These are phyloP conservation scores for Phenganax marumi DNA, from an alignment of 92 coral and sea anemone species.

Conservation along the genomic window DNA sequence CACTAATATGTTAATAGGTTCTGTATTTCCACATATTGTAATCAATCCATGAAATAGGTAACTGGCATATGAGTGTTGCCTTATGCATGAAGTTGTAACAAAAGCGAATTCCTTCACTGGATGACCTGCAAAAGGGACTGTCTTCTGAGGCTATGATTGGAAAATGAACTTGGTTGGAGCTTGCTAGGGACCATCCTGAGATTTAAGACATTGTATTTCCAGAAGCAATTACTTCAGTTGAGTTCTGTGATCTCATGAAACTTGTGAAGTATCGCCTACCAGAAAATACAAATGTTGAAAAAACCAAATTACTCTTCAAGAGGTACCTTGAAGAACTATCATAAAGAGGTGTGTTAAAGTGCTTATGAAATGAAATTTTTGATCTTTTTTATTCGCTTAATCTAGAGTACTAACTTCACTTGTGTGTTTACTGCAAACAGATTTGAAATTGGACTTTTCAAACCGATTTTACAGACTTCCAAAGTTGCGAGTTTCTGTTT, in stretches of 20 bases:
- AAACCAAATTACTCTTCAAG: slow-evolving; percentile 40
- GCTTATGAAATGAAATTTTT: too few species aligned
- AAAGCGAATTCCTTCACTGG: slow-evolving; percentile 47
- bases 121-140: slow-evolving; percentile 51
- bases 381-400: too few species aligned
- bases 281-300: not conserved
- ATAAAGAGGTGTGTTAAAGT: slow-evolving; percentile 42
- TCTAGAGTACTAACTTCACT: too few species aligned
- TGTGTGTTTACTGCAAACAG: too few species aligned
- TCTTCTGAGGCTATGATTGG: slow-evolving; percentile 21
- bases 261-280: not conserved
- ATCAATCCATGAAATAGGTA: slow-evolving; percentile 12
- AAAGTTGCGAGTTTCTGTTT: too few species aligned
- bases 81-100: slow-evolving; percentile 41
- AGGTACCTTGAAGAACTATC: slow-evolving; percentile 36
- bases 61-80: slow-evolving; percentile 54
- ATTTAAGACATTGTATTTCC: slow-evolving; percentile 40
- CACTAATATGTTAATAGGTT: slow-evolving; percentile 28
- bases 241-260: not conserved
- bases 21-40: slow-evolving; percentile 46
- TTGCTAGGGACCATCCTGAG: slow-evolving; percentile 19
- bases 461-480: too few species aligned
- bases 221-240: not conserved
- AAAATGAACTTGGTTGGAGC: slow-evolving; percentile 31
- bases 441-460: too few species aligned